Evolutionary conservation across 2,113 vertebrate genomes (phyloP).

Genomic region (Corythornis vintsioides): DNA sequence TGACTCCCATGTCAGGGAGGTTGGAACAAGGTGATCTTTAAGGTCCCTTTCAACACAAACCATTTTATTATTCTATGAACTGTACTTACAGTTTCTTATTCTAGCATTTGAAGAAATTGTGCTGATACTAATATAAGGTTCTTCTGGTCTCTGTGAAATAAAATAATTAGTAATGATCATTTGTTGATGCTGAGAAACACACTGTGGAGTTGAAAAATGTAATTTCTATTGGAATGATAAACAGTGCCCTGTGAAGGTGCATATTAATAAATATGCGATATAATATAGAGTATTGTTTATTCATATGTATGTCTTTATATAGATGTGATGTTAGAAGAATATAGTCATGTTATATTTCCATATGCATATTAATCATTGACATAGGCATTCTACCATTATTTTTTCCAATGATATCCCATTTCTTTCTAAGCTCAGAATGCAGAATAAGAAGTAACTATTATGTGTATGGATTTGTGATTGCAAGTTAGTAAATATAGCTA

Average conservation of each 20-base stretch:
- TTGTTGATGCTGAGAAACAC: neutral
- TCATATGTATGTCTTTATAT: neutral
- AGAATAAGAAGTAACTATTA: neutral
- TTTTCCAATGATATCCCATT: neutral
- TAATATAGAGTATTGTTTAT: neutral
- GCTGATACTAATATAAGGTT: neutral
- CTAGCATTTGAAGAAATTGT: neutral
- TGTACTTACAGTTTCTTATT: neutral
- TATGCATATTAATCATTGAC: neutral
- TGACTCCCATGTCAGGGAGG: no score
- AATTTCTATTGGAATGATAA: neutral
- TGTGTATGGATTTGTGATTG: neutral
- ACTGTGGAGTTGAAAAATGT: neutral
- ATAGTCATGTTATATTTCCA: neutral
- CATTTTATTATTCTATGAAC: no score
- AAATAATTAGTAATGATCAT: neutral
- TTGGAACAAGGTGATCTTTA: neutral
- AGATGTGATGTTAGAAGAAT: neutral
- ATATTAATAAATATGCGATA: neutral
- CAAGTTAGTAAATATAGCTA: neutral
- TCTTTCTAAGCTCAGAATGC: neutral
- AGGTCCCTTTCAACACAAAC: no score
- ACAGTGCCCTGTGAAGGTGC: neutral
- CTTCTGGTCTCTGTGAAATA: neutral
- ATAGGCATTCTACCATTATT: neutral